Percentiles rank a stretch among this genome's conserved stretches.
Conservation (phyloP, 2,113 vertebrate species). For the Daphoenositta chrysoptera region DNA sequence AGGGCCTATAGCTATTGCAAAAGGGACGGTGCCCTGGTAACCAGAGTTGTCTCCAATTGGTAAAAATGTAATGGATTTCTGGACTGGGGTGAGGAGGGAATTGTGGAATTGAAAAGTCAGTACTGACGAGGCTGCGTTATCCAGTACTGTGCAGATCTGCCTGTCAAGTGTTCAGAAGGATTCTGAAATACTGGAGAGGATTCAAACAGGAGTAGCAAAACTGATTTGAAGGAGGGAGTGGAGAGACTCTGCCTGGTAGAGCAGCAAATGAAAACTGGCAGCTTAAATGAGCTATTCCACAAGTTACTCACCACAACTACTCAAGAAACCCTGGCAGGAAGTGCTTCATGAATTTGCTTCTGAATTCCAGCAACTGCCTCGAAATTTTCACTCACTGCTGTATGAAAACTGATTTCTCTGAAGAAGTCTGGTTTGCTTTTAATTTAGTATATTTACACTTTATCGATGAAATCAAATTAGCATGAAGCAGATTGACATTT, state of each 20-base stretch:
- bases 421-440: background rate
- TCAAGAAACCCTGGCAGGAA: background rate
- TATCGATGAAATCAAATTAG: background rate
- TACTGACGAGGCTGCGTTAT: background rate
- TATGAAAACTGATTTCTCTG: background rate
- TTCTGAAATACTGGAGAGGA: background rate
- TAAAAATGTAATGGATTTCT: background rate
- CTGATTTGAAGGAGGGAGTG: background rate
- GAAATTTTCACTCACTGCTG: background rate
- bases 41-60: fast-evolving
- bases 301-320: background rate
- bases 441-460: background rate
- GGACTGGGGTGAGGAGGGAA: background rate
- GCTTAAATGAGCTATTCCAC: background rate
- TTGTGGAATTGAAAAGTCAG: background rate
- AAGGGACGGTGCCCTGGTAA: background rate
- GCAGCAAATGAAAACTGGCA: conserved; percentile 16
- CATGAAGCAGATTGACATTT: background rate
- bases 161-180: background rate
- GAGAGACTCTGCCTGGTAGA: background rate
- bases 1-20: fast-evolving
- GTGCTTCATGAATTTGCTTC: background rate
- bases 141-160: background rate
- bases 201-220: background rate
- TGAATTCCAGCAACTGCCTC: background rate